Evolutionary conservation across 2,888 invertebrate species (phyloP), one percentile per base, ranked within the genome.

Genomic region (Orchesellides sinensis): DNA sequence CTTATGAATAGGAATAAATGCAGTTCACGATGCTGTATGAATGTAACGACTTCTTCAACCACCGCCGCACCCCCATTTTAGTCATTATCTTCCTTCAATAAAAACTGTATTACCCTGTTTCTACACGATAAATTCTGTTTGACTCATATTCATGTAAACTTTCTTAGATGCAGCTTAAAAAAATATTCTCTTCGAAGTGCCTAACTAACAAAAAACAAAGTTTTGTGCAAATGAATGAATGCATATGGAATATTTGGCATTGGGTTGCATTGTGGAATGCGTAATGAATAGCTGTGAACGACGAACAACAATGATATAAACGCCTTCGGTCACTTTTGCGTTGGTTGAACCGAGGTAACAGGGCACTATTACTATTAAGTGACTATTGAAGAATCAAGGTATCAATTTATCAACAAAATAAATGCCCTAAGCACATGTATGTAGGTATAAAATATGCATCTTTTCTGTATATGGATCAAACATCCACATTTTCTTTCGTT

Each of bases 251-350:
- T n/a, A n/a, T n/a, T n/a, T n/a, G n/a, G n/a, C n/a, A n/a, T n/a
- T n/a, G n/a, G 6, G 40, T 69, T 54, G 32, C 54, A 32, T 27
- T 35, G 65, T 23, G 35, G 56, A 69, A 54, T 56, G 25, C 19
- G 47, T 74, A 74, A 74, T 74, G 74, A 74, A 74, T 74, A 74
- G 74, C 63, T 49, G 14, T 49, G 49, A 63, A 29, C 17, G 25
- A 52, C 21, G 23, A 74, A 63, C 61, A 52, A 63, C 49, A 49
- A 52, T 61, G 27, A 52, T 52, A 59, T 32, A 32, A 63, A 47
- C 29, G 49, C 35, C 63, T 63, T 74, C 47, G 40, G 73, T 73
- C 45, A 73, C 61, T 61, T 32, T 40, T 40, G 32, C n/a, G 74
- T 52, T 63, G 74, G 52, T 49, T 56, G 17, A 29, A 45, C 19